These are phyloP conservation scores for Diorhabda sublineata DNA, from an alignment of 1,140 invertebrate genomes.

Conservation along the genomic window DNA sequence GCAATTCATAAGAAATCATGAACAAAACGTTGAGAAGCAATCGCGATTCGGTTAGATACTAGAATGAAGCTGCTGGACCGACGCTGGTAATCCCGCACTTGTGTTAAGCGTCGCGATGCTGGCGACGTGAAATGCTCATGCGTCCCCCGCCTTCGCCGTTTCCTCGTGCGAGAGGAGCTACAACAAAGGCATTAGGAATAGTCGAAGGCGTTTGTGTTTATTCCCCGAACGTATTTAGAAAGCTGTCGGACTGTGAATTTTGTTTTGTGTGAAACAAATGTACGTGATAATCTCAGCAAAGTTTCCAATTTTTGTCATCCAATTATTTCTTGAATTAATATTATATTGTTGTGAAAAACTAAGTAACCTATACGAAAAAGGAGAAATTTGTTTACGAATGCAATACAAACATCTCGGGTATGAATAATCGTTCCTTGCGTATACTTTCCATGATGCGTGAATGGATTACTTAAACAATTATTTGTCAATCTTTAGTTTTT, in stretches of 20 bases:
- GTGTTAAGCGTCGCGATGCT: slow-evolving; percentile 46
- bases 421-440: too few relatives aligned
- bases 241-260: slow-evolving; percentile 41
- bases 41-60: slow-evolving; percentile 36
- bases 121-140: slow-evolving; percentile 39
- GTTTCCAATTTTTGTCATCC: too few relatives aligned
- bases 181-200: slow-evolving; percentile 44
- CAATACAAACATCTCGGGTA: too few relatives aligned
- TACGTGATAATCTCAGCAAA: too few relatives aligned
- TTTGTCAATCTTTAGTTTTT: too few relatives aligned
- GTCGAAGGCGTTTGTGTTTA: slow-evolving; percentile 46
- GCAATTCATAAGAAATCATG: slow-evolving; percentile 14
- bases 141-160: slow-evolving; percentile 37
- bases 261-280: background rate
- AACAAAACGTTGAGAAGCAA: slow-evolving; percentile 37
- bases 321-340: too few relatives aligned
- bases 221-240: slow-evolving; percentile 45
- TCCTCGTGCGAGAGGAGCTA: slow-evolving; percentile 2
- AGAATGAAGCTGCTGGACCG: slow-evolving; percentile 43
- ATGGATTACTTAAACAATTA: too few relatives aligned
- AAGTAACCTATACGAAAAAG: too few relatives aligned
- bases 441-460: too few relatives aligned
- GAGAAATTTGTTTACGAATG: too few relatives aligned
- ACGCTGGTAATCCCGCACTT: slow-evolving; percentile 46
- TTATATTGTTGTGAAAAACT: too few relatives aligned